Evolutionary conservation across 2,113 vertebrate genomes (phyloP).

Genomic region (Trematomus loennbergii): DNA sequence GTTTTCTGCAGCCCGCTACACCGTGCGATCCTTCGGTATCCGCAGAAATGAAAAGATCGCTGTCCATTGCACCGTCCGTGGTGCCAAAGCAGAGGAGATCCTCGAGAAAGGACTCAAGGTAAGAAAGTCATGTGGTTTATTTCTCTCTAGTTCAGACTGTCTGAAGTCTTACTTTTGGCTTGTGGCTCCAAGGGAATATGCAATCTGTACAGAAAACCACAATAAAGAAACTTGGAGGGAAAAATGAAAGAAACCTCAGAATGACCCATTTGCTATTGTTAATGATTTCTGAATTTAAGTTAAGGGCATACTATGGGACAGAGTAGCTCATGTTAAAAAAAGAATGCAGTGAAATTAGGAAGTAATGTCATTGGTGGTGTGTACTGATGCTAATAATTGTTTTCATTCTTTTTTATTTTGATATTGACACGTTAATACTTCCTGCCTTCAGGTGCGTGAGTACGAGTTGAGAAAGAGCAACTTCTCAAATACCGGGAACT

Average conservation of each 20-base stretch:
- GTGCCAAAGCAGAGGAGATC: slow-evolving; percentile 98
- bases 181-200: not conserved
- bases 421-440: not conserved
- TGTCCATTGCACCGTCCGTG: slow-evolving; percentile 97
- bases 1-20: slow-evolving; percentile 90
- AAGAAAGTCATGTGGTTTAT: not conserved
- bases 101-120: slow-evolving; percentile 95
- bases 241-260: too few species aligned
- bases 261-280: too few species aligned
- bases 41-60: slow-evolving; percentile 99
- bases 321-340: not conserved
- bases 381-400: too few species aligned
- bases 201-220: too few species aligned
- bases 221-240: too few species aligned
- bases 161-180: too few species aligned
- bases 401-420: too few species aligned
- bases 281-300: too few species aligned
- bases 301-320: not conserved
- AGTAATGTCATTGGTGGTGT: not conserved
- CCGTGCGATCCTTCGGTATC: slow-evolving; percentile 96
- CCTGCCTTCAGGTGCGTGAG: slow-evolving; percentile 90
- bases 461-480: slow-evolving; percentile 98
- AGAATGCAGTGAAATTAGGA: not conserved
- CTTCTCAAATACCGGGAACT: slow-evolving; percentile 98
- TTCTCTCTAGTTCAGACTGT: too few species aligned